These are phyloP conservation scores for Seriola rivoliana DNA, from an alignment of 2,113 vertebrate genomes.

Conservation along the genomic window DNA sequence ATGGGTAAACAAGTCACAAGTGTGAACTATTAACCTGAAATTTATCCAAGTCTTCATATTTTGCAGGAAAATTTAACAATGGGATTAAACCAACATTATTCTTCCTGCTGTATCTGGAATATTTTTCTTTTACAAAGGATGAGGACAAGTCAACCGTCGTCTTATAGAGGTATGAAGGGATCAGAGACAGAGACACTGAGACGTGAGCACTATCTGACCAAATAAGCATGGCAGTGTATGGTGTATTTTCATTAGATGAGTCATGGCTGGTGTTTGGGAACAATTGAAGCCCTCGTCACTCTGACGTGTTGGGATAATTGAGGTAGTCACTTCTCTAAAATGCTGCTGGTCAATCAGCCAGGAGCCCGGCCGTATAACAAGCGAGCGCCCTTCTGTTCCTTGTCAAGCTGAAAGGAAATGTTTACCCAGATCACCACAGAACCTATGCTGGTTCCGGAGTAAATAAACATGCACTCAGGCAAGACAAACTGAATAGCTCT, in stretches of 20 bases:
- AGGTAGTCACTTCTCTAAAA: constrained; percentile 34
- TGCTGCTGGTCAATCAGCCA: constrained; percentile 45
- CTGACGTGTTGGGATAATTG: constrained; percentile 59
- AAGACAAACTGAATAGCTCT: constrained; percentile 46
- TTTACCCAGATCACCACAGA: constrained; percentile 56
- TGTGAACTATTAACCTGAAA: not conserved
- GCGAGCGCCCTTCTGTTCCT: constrained; percentile 43
- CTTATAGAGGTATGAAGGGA: not conserved
- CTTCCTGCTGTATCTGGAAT: not conserved
- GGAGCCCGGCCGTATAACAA: constrained; percentile 21
- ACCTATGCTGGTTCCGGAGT: constrained; percentile 34
- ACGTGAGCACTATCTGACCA: constrained; percentile 10
- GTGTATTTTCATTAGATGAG: constrained; percentile 35
- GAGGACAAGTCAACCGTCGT: not conserved
- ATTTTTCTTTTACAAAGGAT: not conserved
- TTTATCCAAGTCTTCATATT: constrained; percentile 4
- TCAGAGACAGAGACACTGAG: not conserved
- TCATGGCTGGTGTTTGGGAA: constrained; percentile 55
- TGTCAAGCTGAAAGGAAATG: constrained; percentile 50
- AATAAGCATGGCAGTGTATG: not conserved
- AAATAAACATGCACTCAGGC: constrained; percentile 67
- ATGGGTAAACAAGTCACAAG: constrained; percentile 34
- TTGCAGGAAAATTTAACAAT: not conserved
- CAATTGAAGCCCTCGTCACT: constrained; percentile 40
- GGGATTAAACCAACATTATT: not conserved